Evolutionary conservation across 2,113 vertebrate genomes (phyloP).

Genomic region (Catagonus wagneri): DNA sequence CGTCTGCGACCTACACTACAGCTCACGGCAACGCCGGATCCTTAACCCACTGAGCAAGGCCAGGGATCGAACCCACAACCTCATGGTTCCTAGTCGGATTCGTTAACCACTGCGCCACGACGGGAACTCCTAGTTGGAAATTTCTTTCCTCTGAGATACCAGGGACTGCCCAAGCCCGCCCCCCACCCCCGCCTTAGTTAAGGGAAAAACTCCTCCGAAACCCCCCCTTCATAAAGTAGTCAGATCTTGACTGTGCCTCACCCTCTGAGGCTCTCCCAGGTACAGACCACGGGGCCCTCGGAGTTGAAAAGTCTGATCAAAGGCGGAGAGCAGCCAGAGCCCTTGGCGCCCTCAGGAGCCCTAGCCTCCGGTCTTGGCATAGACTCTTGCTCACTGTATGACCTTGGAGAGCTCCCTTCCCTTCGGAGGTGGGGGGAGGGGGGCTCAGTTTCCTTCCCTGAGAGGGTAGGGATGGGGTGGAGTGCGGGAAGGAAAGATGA

Average conservation of each 20-base stretch:
- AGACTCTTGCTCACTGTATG: neutral
- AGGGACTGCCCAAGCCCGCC: neutral
- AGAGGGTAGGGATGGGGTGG: neutral
- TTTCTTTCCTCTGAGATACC: slow-evolving; percentile 5
- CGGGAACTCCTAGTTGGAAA: no score
- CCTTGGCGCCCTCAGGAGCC: neutral
- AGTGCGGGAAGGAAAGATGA: neutral
- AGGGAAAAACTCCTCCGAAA: slow-evolving; percentile 40
- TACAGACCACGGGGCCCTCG: neutral
- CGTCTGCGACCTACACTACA: no score
- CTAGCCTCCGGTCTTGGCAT: neutral
- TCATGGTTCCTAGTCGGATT: no score
- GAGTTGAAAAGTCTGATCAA: slow-evolving; percentile 14
- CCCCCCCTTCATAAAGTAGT: neutral
- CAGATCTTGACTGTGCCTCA: neutral
- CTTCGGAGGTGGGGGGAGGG: no score
- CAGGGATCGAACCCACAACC: no score
- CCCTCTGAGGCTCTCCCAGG: neutral
- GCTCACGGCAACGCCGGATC: no score
- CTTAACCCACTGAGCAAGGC: no score
- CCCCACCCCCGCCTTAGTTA: neutral
- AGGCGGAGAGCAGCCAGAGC: neutral
- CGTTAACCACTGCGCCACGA: no score
- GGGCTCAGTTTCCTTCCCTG: slow-evolving; percentile 35
- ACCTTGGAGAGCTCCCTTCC: neutral